Conservation (phyloP, 1,140 invertebrate genomes). For the Rhopalosiphum padi region DNA sequence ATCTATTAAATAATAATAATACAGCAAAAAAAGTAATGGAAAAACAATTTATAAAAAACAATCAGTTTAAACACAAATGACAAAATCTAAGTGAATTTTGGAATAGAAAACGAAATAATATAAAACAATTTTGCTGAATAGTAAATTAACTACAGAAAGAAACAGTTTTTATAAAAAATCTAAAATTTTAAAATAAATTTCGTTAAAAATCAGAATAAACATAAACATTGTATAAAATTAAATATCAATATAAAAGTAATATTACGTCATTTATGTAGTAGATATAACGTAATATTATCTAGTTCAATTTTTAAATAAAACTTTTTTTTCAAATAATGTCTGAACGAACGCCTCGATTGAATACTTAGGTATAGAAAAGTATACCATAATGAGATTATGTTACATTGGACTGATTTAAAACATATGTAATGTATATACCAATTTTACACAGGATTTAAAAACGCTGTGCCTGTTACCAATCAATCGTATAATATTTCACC, state of each 20-base stretch:
- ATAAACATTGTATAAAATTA: not conserved
- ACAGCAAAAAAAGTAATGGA: not conserved
- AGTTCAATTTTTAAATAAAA: not conserved
- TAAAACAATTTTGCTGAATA: not conserved
- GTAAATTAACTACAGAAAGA: not conserved
- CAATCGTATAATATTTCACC: not conserved
- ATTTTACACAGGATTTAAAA: not conserved
- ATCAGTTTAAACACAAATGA: not conserved
- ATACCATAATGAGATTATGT: not conserved
- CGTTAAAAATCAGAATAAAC: not conserved
- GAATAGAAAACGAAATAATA: not conserved
- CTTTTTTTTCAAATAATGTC: not conserved
- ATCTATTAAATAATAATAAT: not conserved
- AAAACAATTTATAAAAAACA: constrained; percentile 5
- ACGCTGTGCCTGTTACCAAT: not conserved
- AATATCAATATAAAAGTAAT: not conserved
- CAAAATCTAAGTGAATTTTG: not conserved
- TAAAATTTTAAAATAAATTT: not conserved
- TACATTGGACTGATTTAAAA: no score
- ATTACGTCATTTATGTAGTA: not conserved
- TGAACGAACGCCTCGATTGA: not conserved
- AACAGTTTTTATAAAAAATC: not conserved
- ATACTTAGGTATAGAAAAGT: not conserved
- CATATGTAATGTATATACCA: no score
- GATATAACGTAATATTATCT: not conserved